Conservation (phyloP, 2,797 vertebrate species). For the Melanogrammus aeglefinus region DNA sequence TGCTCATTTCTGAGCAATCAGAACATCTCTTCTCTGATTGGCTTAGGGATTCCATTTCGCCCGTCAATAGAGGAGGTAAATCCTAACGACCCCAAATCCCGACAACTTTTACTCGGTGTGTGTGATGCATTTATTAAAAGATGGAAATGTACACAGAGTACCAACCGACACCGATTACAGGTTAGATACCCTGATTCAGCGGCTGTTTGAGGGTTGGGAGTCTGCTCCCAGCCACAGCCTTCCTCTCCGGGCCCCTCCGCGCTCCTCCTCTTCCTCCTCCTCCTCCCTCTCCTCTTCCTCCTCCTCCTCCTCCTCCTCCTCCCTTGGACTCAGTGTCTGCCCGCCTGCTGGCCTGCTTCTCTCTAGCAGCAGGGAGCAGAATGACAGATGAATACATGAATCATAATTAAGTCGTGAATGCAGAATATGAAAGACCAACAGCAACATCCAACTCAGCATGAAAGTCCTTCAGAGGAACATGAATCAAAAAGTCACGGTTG, state of each 20-base stretch:
- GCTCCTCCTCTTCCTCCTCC: conserved; percentile 33
- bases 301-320: conserved; percentile 40
- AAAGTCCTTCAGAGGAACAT: neutral
- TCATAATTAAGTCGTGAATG: neutral
- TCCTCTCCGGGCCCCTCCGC: conserved; percentile 36
- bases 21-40: neutral
- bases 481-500: neutral
- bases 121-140: neutral
- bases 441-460: neutral
- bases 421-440: neutral
- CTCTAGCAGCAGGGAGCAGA: conserved; percentile 41
- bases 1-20: neutral
- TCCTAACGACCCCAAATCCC: neutral
- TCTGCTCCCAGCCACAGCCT: conserved; percentile 47
- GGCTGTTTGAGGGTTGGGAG: conserved; percentile 63
- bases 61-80: neutral
- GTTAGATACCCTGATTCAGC: conserved; percentile 43
- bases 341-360: conserved; percentile 50
- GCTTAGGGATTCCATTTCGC: neutral
- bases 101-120: neutral
- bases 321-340: conserved; percentile 43
- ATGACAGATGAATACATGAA: conserved; percentile 1
- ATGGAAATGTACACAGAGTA: neutral
- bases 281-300: conserved; percentile 31
- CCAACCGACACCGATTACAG: neutral